Percentiles rank a stretch among this genome's conserved stretches.
phyloP scores from a whole-genome alignment of 2,888 invertebrate genomes.

The Apantesis nais region DNA sequence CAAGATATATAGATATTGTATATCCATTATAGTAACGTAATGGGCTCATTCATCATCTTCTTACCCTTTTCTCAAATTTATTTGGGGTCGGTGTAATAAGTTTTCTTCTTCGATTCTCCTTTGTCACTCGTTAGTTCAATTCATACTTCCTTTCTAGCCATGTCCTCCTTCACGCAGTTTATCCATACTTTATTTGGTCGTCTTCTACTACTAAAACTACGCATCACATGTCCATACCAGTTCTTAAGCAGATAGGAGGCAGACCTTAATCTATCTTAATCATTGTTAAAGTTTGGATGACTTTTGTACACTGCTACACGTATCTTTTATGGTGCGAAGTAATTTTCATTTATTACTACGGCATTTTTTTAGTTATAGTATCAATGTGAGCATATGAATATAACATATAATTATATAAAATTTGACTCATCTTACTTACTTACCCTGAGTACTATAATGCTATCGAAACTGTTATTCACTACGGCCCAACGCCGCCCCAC shows the following conservation, averaged over 20 bases:
- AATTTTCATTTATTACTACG: too few relatives aligned
- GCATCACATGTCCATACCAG: too few relatives aligned
- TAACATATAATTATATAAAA: background rate
- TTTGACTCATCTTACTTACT: background rate
- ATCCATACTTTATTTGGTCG: too few relatives aligned
- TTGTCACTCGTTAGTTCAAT: background rate
- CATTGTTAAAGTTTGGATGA: too few relatives aligned
- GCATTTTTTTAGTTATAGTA: background rate
- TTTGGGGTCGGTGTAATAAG: background rate
- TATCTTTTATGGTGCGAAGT: background rate
- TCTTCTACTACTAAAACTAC: too few relatives aligned
- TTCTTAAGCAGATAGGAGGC: too few relatives aligned
- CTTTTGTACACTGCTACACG: background rate
- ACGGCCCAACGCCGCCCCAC: conserved; percentile 1
- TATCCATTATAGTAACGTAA: background rate
- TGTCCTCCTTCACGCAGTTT: too few relatives aligned
- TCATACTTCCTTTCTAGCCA: background rate
- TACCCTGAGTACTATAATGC: background rate
- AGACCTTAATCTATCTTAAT: too few relatives aligned
- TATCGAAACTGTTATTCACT: background rate
- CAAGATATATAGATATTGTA: background rate
- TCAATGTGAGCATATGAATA: background rate
- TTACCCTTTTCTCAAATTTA: too few relatives aligned
- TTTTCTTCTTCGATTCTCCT: background rate
- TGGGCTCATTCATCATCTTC: background rate